Conservation (phyloP, 2,888 invertebrate genomes). For the Diarsia rubi region DNA sequence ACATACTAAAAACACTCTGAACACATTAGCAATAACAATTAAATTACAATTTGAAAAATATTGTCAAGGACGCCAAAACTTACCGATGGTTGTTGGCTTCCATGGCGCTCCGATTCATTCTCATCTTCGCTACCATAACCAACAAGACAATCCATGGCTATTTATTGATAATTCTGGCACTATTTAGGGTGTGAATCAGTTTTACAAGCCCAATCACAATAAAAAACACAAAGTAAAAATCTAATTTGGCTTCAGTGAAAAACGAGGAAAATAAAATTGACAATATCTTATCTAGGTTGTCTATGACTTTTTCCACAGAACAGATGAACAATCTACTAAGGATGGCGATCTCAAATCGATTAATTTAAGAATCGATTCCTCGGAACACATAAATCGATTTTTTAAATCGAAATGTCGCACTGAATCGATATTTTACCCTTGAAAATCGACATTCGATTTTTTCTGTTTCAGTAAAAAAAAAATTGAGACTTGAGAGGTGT, state of each 20-base stretch:
- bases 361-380: no score
- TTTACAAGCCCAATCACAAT: conserved; percentile 22
- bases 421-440: no score
- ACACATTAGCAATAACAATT: conserved; percentile 12
- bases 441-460: no score
- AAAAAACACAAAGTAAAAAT: conserved; percentile 3
- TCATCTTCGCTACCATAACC: conserved; percentile 96
- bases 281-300: conserved; percentile 20
- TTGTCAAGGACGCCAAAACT: conserved; percentile 77
- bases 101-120: conserved; percentile 88
- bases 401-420: no score
- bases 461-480: no score
- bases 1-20: conserved; percentile 14
- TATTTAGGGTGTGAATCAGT: not conserved
- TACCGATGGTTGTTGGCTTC: conserved; percentile 80
- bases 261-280: conserved; percentile 33
- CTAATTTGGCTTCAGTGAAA: conserved; percentile 9
- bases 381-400: no score
- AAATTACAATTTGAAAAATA: conserved; percentile 4
- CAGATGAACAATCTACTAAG: conserved; percentile 6
- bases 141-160: conserved; percentile 93
- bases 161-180: conserved; percentile 23
- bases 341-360: no score
- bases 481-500: no score
- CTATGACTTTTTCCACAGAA: conserved; percentile 19